phyloP scores from a whole-genome alignment of 64 coral and sea anemone genomes.

The Montipora foliosa region DNA sequence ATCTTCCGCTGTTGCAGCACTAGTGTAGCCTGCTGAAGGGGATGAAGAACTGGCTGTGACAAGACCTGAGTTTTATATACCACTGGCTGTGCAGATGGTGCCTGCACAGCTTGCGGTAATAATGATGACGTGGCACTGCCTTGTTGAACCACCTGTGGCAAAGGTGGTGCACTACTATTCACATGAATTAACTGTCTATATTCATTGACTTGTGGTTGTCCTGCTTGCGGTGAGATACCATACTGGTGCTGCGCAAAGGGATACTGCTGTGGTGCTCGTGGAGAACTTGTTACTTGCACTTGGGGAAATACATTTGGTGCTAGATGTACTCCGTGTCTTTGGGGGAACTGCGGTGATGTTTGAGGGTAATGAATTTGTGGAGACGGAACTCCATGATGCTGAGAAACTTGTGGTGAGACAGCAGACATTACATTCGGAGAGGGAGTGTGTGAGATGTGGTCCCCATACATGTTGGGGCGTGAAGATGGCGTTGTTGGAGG shows the following conservation, averaged over 20 bases:
- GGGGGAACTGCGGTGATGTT: constrained; percentile 5
- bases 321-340: constrained; percentile 59
- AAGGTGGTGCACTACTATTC: constrained; percentile 42
- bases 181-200: constrained; percentile 73
- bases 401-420: constrained; percentile 80
- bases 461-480: constrained; percentile 66
- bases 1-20: constrained; percentile 91
- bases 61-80: constrained; percentile 23
- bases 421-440: constrained; percentile 87
- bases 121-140: constrained; percentile 14
- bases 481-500: constrained; percentile 95
- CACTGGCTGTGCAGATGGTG: constrained; percentile 29
- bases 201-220: constrained; percentile 51
- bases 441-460: constrained; percentile 70
- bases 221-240: constrained; percentile 49
- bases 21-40: constrained; percentile 96
- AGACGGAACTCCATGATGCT: constrained; percentile 78
- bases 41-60: constrained; percentile 87
- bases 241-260: constrained; percentile 50
- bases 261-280: constrained; percentile 63
- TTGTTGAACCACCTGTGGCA: constrained; percentile 64
- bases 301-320: constrained; percentile 73
- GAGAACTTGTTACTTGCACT: constrained; percentile 35
- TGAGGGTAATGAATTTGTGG: constrained; percentile 67
- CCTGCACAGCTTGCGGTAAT: constrained; percentile 27